phyloP scores from a whole-genome alignment of 2,888 invertebrate species.

The Calliphora vomitoria region DNA sequence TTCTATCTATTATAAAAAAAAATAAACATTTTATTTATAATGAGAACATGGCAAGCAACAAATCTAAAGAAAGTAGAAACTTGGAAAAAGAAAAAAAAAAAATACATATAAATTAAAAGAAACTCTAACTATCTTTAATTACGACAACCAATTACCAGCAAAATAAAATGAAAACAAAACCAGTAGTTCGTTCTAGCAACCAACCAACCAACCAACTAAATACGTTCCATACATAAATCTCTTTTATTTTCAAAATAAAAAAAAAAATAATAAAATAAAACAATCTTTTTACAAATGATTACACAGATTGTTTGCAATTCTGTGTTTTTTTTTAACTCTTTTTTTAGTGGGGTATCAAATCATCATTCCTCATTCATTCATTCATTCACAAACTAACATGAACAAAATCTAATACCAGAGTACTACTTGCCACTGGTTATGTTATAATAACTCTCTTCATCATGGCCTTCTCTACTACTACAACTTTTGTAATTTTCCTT shows the following conservation, averaged over 20 bases:
- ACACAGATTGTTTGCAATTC: conserved; percentile 64
- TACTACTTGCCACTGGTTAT: conserved; percentile 46
- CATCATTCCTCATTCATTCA: conserved; percentile 45
- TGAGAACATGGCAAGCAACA: too few relatives aligned
- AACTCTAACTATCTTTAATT: conserved; percentile 21
- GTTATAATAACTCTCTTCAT: conserved; percentile 52
- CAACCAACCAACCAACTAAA: too few relatives aligned
- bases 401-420: conserved; percentile 6
- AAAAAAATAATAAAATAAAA: neutral
- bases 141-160: conserved; percentile 13
- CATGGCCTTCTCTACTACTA: conserved; percentile 18
- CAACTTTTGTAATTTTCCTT: conserved; percentile 1
- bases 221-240: conserved; percentile 8
- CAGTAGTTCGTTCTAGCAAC: conserved; percentile 20
- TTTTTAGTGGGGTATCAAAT: conserved; percentile 52
- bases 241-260: conserved; percentile 14
- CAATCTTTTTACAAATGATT: conserved; percentile 58
- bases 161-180: conserved; percentile 31
- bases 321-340: neutral
- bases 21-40: too few relatives aligned
- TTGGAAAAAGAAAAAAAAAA: neutral
- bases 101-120: neutral
- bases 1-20: too few relatives aligned
- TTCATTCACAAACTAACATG: conserved; percentile 43
- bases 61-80: too few relatives aligned